Base-by-base conservation (phyloP, 2,797 vertebrate species). In the Mico argentatus region DNA sequence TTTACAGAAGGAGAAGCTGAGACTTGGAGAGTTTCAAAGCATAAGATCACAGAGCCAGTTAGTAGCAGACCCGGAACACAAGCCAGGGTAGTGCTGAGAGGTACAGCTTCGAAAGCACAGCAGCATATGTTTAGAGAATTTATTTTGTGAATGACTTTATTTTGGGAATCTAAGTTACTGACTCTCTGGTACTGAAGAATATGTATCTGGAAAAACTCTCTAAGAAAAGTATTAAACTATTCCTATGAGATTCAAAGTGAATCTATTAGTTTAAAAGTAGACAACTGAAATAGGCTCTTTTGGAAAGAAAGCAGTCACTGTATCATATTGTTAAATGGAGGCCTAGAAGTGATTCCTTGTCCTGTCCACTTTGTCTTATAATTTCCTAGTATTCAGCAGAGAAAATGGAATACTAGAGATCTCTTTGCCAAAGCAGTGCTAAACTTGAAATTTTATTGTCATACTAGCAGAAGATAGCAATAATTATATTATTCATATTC, bases 231-330 rank as follows among this genome's bases (percentile, higher is more conserved):
- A 75, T 55, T 88, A 86, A 90, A 93, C 36, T 90, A 48, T 92
- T 87, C 90, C 83, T 83, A 22, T 50, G 30, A 95, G 90, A 87
- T 41, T 48, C 75, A 46, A 30, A 86, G 73, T 67, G 82, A 94
- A 96, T 92, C 85, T 88, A 50, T 97, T 94, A 92, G 50, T 86
- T 96, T 95, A 83, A 95, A 97, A 96, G 41, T 57, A 52, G 90
- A 93, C 90, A 93, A 88, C 41, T 88, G 55, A 90, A 96, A 88
- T 93, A 95, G 82, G 36, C 88, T 96, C 85, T 91, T 94, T 57
- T 80, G 26, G 59, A 15, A 67, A 67, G 64, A 67, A 67, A n/a
- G 64, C 64, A 67, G 64, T 67, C 33, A 67, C 64, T n/a, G 64
- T 67, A 67, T 67, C 61, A 67, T 67, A 67, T 15, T 67, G 33